These are phyloP conservation scores for Hephaestus fuliginosus DNA, from an alignment of 2,797 vertebrate species.

Conservation along the genomic window DNA sequence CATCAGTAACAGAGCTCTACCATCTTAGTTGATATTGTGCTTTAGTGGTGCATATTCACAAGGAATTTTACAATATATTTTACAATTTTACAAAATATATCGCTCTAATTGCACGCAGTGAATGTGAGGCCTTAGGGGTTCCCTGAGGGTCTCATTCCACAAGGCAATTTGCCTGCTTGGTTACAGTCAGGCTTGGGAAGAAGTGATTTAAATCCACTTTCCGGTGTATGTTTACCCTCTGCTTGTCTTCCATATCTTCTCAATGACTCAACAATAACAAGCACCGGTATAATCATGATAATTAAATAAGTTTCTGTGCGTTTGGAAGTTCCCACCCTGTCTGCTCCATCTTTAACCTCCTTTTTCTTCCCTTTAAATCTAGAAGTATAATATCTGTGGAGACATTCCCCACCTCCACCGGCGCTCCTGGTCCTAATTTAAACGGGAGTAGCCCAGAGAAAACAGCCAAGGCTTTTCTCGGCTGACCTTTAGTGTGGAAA, in stretches of 20 bases:
- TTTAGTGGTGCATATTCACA: neutral
- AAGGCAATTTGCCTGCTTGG: neutral
- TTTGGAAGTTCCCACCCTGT: constrained; percentile 7
- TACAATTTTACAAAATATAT: too few species aligned
- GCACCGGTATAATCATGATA: neutral
- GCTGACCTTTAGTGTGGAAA: constrained; percentile 60
- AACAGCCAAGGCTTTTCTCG: constrained; percentile 29
- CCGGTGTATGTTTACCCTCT: constrained; percentile 27
- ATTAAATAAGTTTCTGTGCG: constrained; percentile 9
- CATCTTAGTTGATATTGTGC: neutral
- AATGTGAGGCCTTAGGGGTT: neutral
- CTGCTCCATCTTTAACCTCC: neutral
- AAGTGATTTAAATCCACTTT: constrained; percentile 21
- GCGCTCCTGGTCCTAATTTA: constrained; percentile 46
- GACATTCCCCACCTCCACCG: neutral
- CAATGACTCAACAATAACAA: constrained; percentile 21
- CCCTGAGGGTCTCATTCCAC: neutral
- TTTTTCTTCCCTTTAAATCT: constrained; percentile 22
- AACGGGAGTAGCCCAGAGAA: constrained; percentile 43
- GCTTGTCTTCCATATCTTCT: constrained; percentile 19
- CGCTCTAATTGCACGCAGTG: neutral
- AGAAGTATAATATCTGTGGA: neutral
- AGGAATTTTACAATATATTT: neutral
- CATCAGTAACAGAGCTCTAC: too few species aligned
- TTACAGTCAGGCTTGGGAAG: neutral